Base-by-base conservation (phyloP, 2,797 vertebrate genomes). In the Pantherophis alleghaniensis region DNA sequence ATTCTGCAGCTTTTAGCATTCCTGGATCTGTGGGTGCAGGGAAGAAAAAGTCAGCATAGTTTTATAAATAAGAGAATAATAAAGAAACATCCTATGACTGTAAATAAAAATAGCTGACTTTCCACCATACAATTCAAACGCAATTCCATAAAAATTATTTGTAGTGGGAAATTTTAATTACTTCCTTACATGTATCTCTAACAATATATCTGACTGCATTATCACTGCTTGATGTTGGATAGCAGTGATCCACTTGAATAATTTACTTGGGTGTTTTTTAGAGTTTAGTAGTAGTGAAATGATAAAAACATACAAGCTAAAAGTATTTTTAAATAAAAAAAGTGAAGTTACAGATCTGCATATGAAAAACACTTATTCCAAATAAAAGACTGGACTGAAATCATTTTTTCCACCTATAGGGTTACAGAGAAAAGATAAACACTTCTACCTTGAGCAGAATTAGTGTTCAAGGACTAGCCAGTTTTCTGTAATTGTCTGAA, bases 401-500 rank as follows among this genome's bases (percentile, higher is more conserved):
- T 94, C 32, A 28, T 63, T 87, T 92, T 87, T 55, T 16, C 94
- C 74, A 83, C n/a, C 7, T 92, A 61, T 11, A 83, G 3, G 51
- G 16, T 83, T 22, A 93, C 16, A 1, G 1, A 74, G 37, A 5
- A 0, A 0, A 94, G 60, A 26, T 86, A 74, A 83, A 60, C 0
- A 1, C 32, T 60, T 96, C 0, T 96, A 98, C 98, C 98, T 98
- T 97, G 91, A 95, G 96, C 42, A 91, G 94, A 93, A 88, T 92
- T 94, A 97, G 83, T 97, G 97, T 91, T 99, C 99, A 59, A 99
- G 98, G 86, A 99, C 97, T 96, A 99, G 98, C 99, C 99, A 99
- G 95, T 98, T 98, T 96, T 99, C 99, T 0, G 98, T 98, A 96
- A 98, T 96, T 22, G 95, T 98, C 97, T 99, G 99, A 94, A 98